Evolutionary conservation across 2,797 vertebrate genomes (phyloP).

Genomic region (Erethizon dorsatum): DNA sequence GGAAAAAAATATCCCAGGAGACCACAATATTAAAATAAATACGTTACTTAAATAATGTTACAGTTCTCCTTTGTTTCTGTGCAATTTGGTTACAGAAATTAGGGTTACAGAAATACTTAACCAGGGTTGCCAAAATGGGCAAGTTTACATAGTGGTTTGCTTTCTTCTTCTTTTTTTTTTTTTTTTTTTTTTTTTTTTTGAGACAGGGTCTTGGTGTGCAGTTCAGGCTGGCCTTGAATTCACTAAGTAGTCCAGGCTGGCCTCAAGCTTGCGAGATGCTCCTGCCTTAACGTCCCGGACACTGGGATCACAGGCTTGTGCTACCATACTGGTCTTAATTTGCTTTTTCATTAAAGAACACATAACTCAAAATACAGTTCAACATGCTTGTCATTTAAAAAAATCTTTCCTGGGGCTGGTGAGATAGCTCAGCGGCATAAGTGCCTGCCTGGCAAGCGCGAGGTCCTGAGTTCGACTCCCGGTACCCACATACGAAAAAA

Average conservation of each 20-base stretch:
- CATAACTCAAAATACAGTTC: background rate
- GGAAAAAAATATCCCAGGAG: conserved; percentile 10
- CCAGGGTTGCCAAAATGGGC: background rate
- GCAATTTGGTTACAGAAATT: background rate
- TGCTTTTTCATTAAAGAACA: background rate
- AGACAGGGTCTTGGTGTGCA: background rate
- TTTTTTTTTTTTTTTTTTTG: background rate
- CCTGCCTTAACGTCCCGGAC: background rate
- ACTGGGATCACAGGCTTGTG: background rate
- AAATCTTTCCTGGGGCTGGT: background rate
- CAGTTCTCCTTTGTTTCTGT: background rate
- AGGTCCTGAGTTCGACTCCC: too few species aligned
- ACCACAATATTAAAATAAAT: conserved; percentile 35
- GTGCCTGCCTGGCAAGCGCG: too few species aligned
- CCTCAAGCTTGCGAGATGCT: background rate
- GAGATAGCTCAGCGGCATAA: too few species aligned
- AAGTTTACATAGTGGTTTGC: background rate
- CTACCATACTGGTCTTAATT: background rate
- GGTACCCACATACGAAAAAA: too few species aligned
- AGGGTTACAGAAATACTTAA: background rate
- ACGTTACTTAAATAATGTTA: background rate
- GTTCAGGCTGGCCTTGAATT: background rate
- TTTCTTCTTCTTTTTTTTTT: background rate
- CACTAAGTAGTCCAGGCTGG: background rate
- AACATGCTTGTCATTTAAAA: background rate